Conservation (phyloP, 2,113 vertebrate genomes). For the Pycnonotus jocosus region DNA sequence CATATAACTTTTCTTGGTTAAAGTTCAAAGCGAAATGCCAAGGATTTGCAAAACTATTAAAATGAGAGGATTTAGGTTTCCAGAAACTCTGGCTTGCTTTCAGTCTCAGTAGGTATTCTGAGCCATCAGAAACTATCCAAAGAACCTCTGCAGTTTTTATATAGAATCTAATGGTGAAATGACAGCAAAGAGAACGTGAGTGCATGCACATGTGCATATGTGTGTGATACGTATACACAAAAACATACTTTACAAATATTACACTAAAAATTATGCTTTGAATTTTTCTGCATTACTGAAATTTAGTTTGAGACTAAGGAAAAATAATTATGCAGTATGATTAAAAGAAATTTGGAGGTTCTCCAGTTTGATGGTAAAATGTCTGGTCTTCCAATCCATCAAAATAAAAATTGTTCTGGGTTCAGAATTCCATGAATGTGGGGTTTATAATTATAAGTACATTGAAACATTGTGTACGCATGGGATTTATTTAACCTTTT, state of each 20-base stretch:
- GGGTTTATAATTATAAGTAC: neutral
- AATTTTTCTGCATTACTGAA: neutral
- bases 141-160: slow-evolving; percentile 41
- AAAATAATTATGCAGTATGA: neutral
- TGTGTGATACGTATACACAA: neutral
- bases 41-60: slow-evolving; percentile 78
- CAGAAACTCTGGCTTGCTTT: slow-evolving; percentile 72
- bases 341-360: neutral
- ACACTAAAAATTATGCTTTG: neutral
- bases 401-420: neutral
- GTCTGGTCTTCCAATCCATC: neutral
- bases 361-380: neutral
- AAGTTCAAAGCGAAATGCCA: slow-evolving; percentile 85
- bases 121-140: slow-evolving; percentile 58
- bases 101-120: slow-evolving; percentile 52
- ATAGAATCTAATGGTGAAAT: neutral
- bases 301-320: neutral
- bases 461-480: neutral
- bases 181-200: neutral
- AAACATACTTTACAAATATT: neutral
- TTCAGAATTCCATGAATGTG: neutral
- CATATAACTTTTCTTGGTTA: slow-evolving; percentile 93
- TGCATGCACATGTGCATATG: neutral
- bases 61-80: slow-evolving; percentile 72
- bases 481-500: neutral